Evolutionary conservation across 2,113 vertebrate species (phyloP).

Genomic region (Gadus chalcogrammus): DNA sequence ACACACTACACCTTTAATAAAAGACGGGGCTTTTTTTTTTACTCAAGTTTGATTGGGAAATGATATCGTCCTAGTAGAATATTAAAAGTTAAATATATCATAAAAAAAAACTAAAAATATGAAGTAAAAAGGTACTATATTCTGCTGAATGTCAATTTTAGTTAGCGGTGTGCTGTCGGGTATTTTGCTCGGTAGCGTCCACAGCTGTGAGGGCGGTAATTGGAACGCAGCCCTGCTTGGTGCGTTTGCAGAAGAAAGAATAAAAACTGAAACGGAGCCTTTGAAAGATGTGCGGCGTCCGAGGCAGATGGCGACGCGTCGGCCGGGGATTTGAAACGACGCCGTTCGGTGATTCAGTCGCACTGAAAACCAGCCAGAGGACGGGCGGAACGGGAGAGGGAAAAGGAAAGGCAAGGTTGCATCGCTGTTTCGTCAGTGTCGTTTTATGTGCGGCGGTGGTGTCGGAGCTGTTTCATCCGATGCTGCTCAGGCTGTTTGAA

Average conservation of each 20-base stretch:
- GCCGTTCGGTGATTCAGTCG: slow-evolving; percentile 35
- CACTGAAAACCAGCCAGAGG: not conserved
- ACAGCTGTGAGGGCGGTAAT: slow-evolving; percentile 36
- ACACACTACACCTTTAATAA: too few relatives aligned
- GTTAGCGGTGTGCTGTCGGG: slow-evolving; percentile 1
- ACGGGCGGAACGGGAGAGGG: not conserved
- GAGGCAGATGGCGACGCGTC: slow-evolving; percentile 47
- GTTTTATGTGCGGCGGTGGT: not conserved
- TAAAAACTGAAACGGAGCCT: too few relatives aligned
- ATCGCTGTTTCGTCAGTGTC: not conserved
- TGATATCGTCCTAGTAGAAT: too few relatives aligned
- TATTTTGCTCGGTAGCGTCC: slow-evolving; percentile 19
- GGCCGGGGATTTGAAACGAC: slow-evolving; percentile 28
- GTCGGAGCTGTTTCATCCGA: not conserved
- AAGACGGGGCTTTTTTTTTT: too few relatives aligned
- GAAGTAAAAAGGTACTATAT: not conserved
- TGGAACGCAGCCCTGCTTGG: slow-evolving; percentile 14
- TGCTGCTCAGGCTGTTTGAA: not conserved
- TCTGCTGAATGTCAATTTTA: not conserved
- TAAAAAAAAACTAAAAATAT: too few relatives aligned
- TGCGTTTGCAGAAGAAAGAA: slow-evolving; percentile 14
- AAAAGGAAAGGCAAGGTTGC: not conserved
- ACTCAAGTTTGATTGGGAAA: too few relatives aligned
- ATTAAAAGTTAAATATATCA: too few relatives aligned
- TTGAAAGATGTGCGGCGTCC: slow-evolving; percentile 15